Conservation (phyloP, 1,140 invertebrate species). For the Drosophila quadrilineata region DNA sequence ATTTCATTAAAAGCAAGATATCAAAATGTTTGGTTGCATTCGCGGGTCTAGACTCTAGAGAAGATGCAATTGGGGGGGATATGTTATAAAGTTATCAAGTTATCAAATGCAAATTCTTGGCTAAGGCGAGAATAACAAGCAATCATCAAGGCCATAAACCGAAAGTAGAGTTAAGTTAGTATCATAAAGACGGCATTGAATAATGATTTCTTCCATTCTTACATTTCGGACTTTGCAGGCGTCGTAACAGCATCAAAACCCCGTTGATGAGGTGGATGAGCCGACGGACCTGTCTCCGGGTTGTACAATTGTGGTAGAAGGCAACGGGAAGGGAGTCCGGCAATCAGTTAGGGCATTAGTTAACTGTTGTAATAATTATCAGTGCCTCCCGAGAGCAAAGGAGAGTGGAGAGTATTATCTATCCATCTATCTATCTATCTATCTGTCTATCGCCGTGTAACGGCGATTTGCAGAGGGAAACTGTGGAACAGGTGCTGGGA, state of each 20-base stretch:
- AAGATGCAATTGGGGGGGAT: too few species aligned
- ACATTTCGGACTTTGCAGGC: slow-evolving; percentile 6
- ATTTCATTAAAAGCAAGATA: too few species aligned
- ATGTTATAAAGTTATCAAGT: too few species aligned
- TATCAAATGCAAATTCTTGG: too few species aligned
- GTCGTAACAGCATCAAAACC: not conserved
- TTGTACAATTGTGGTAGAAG: slow-evolving; percentile 55
- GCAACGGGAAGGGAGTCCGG: not conserved
- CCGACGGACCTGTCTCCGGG: slow-evolving; percentile 11
- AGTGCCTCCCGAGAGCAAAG: too few species aligned
- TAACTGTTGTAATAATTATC: slow-evolving; percentile 57
- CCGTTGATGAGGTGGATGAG: slow-evolving; percentile 7
- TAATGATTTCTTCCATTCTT: not conserved
- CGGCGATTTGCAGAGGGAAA: slow-evolving; percentile 1
- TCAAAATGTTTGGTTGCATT: too few species aligned
- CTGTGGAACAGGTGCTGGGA: not conserved
- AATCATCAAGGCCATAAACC: too few species aligned
- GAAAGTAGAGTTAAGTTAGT: not conserved
- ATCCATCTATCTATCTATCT: too few species aligned
- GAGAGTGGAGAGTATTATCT: slow-evolving; percentile 71
- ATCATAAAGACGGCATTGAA: not conserved
- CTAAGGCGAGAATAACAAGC: too few species aligned
- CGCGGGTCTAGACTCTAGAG: too few species aligned
- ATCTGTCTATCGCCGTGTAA: too few species aligned
- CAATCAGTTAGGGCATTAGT: slow-evolving; percentile 29